Conservation (phyloP, 2,797 vertebrate species). For the Liasis olivaceus region DNA sequence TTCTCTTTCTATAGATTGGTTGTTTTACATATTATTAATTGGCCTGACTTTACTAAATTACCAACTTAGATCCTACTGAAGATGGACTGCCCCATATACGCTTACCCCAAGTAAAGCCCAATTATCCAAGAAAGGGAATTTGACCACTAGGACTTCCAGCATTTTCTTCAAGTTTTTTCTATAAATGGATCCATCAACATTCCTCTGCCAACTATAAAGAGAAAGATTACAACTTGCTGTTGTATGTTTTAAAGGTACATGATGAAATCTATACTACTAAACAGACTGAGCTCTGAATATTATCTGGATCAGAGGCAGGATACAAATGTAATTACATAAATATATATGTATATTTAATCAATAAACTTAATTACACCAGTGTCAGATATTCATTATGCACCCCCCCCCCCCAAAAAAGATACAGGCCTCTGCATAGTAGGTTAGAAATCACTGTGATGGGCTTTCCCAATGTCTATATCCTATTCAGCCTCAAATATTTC, state of each 20-base stretch:
- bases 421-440: fast-evolving
- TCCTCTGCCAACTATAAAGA: conserved; percentile 79
- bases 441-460: not conserved
- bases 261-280: not conserved
- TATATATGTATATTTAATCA: not conserved
- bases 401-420: not conserved
- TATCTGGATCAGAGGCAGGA: not conserved
- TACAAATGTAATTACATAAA: not conserved
- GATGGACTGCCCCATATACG: not conserved
- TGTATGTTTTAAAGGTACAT: not conserved
- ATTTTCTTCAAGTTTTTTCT: conserved; percentile 74
- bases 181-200: conserved; percentile 73
- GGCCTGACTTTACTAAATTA: not conserved
- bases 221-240: not conserved
- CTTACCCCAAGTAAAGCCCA: conserved; percentile 88
- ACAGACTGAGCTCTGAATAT: not conserved
- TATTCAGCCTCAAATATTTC: not conserved
- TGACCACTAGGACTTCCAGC: conserved; percentile 85
- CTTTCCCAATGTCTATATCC: not conserved
- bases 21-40: not conserved
- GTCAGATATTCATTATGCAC: not conserved
- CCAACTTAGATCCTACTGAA: not conserved
- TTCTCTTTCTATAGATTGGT: not conserved
- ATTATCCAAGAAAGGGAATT: conserved; percentile 59
- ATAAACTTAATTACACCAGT: not conserved